These are phyloP conservation scores for Xiphorhynchus elegans DNA, from an alignment of 2,113 vertebrate species.

Conservation along the genomic window DNA sequence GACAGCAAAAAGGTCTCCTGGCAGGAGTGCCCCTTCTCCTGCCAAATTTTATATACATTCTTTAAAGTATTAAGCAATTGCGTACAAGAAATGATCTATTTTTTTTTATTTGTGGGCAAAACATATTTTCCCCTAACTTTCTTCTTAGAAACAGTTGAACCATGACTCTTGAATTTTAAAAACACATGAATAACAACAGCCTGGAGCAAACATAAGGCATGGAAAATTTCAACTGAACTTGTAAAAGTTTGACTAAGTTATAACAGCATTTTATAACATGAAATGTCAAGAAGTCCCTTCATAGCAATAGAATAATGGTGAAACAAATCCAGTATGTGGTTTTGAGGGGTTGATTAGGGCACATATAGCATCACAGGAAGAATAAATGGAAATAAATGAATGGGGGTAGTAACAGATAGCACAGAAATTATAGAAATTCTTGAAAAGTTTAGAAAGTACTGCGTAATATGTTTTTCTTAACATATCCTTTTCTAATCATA, in stretches of 20 bases:
- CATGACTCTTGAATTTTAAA: slow-evolving; percentile 30
- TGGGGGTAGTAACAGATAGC: neutral
- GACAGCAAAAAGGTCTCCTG: neutral
- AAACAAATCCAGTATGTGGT: neutral
- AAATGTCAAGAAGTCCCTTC: neutral
- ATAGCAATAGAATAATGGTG: neutral
- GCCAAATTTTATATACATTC: neutral
- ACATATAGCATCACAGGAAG: neutral
- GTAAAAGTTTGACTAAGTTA: slow-evolving; percentile 7
- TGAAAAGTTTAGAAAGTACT: neutral
- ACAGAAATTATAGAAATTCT: neutral
- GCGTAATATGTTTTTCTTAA: neutral
- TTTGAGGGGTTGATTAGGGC: neutral
- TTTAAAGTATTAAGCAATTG: neutral
- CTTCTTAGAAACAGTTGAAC: slow-evolving; percentile 23
- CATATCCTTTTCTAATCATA: neutral
- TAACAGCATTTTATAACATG: neutral
- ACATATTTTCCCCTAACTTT: neutral
- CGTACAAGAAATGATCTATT: neutral
- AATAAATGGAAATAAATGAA: neutral
- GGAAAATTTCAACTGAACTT: slow-evolving; percentile 33
- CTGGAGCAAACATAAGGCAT: slow-evolving; percentile 2
- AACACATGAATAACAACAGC: neutral
- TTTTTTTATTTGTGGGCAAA: neutral
- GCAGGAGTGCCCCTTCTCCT: neutral